These are phyloP conservation scores for Theretra japonica DNA, from an alignment of 2,888 invertebrate species.

Conservation along the genomic window DNA sequence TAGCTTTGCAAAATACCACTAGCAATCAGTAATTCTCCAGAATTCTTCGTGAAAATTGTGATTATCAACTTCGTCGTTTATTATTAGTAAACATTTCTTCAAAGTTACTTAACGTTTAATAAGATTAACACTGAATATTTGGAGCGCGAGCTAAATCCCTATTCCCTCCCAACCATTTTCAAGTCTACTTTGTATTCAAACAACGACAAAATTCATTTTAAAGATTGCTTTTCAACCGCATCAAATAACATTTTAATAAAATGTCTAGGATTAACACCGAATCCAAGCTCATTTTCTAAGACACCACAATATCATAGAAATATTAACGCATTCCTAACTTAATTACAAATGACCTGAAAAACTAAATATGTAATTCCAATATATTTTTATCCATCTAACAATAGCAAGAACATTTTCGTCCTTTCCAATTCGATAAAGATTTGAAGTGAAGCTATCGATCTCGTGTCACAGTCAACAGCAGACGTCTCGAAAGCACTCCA, in stretches of 20 bases:
- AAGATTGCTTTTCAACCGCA: background rate
- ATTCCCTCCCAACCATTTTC: background rate
- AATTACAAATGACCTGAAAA: no score
- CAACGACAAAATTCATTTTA: background rate
- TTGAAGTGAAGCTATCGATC: background rate
- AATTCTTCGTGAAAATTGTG: no score
- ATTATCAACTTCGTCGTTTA: background rate
- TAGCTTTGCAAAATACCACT: no score
- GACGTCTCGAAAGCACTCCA: background rate
- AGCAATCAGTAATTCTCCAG: background rate
- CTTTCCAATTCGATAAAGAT: background rate
- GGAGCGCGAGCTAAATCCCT: background rate
- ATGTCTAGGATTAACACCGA: background rate
- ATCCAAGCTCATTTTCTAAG: background rate
- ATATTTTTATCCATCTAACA: background rate
- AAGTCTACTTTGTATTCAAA: constrained; percentile 1
- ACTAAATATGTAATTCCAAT: background rate
- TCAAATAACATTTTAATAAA: background rate
- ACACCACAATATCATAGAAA: no score
- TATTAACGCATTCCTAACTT: no score
- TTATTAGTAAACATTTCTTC: background rate
- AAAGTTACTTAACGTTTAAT: background rate
- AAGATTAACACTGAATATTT: constrained; percentile 2
- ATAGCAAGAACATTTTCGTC: background rate
- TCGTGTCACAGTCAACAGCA: constrained; percentile 1